Evolutionary conservation across 2,888 invertebrate species (phyloP).

Genomic region (Dynastes maya): DNA sequence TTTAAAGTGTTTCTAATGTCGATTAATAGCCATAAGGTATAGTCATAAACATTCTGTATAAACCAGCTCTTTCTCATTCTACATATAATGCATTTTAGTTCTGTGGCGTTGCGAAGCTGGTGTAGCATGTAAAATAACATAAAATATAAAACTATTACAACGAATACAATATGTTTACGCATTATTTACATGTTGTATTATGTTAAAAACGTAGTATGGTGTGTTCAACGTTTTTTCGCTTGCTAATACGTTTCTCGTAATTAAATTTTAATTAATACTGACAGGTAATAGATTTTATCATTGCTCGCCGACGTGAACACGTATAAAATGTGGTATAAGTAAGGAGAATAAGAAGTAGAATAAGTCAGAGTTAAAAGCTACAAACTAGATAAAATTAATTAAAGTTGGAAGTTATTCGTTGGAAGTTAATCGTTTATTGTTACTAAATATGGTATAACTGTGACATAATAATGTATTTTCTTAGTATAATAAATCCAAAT

Average conservation of each 20-base stretch:
- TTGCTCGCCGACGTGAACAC: background rate
- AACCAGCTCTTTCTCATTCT: conserved; percentile 55
- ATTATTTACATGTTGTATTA: conserved; percentile 1
- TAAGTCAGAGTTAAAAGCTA: background rate
- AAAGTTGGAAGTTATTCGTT: background rate
- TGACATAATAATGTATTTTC: no score
- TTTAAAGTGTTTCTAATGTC: conserved; percentile 68
- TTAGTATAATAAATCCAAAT: no score
- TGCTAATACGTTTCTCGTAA: conserved; percentile 9
- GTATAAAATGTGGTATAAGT: background rate
- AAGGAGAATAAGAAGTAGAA: background rate
- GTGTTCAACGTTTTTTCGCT: conserved; percentile 6
- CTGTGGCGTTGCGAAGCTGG: no score
- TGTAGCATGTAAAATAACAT: background rate
- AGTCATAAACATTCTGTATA: conserved; percentile 59
- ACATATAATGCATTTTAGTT: no score
- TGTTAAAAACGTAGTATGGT: background rate
- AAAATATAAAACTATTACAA: background rate
- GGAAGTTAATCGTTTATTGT: no score
- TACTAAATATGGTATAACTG: no score
- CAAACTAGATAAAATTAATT: conserved; percentile 8
- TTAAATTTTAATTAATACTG: conserved; percentile 33
- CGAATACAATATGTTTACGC: background rate
- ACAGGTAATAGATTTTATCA: conserved; percentile 30
- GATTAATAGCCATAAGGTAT: conserved; percentile 64